A percentile compares a stretch with the other conserved stretches of the same genome.
Conservation (phyloP, 2,113 vertebrate species). For the Amphiprion percula region DNA sequence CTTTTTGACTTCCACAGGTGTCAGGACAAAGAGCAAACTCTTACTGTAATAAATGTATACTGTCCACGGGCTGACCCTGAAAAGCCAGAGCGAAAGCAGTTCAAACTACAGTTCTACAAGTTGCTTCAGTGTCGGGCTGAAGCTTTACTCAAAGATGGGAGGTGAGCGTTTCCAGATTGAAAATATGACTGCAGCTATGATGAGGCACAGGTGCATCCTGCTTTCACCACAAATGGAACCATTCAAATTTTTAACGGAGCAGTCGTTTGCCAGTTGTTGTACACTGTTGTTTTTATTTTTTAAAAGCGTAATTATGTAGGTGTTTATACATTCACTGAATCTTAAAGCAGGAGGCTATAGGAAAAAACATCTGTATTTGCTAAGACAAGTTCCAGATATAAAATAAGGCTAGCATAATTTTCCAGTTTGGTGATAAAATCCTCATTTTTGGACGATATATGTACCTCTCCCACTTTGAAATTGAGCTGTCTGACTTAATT, state of each 20-base stretch:
- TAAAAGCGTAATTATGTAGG: too few relatives aligned
- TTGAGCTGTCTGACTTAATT: background rate
- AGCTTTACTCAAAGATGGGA: slow-evolving; percentile 85
- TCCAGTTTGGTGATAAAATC: background rate
- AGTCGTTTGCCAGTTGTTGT: background rate
- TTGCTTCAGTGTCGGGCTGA: slow-evolving; percentile 89
- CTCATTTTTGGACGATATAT: background rate
- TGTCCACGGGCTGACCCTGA: slow-evolving; percentile 91
- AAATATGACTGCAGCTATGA: too few relatives aligned
- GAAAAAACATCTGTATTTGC: too few relatives aligned
- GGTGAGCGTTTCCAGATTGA: slow-evolving; percentile 74
- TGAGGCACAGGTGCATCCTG: slow-evolving; percentile 37
- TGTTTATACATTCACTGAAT: background rate
- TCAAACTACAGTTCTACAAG: slow-evolving; percentile 90
- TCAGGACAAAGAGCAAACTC: slow-evolving; percentile 74
- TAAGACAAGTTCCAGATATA: too few relatives aligned
- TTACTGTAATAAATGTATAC: slow-evolving; percentile 91
- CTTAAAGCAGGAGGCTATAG: background rate
- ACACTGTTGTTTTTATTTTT: too few relatives aligned
- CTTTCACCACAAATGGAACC: slow-evolving; percentile 8
- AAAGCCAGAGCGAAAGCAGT: slow-evolving; percentile 87
- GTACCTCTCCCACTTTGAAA: background rate
- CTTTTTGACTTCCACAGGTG: slow-evolving; percentile 56
- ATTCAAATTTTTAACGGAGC: background rate
- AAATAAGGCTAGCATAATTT: background rate